A percentile compares a stretch with the other conserved stretches of the same genome.
Evolutionary conservation across 2,113 vertebrate genomes (phyloP).

Genomic region (Dicaeum eximium): DNA sequence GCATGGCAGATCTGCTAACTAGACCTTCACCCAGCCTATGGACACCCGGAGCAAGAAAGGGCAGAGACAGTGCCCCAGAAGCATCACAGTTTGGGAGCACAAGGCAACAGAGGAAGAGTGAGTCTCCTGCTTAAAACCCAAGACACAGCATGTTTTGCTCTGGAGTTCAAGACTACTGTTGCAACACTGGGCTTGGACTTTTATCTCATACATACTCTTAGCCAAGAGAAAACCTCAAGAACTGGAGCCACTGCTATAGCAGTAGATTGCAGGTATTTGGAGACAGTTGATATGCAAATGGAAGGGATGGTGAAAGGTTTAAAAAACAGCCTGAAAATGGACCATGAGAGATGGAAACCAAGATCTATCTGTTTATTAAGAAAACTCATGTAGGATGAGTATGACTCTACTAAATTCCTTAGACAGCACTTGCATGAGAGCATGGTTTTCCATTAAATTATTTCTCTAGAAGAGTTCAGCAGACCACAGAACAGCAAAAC

Average conservation of each 20-base stretch:
- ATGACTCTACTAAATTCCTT: neutral
- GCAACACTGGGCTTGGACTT: neutral
- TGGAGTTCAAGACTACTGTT: neutral
- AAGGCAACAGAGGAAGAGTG: neutral
- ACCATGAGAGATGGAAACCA: neutral
- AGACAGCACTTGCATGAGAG: neutral
- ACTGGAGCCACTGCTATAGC: neutral
- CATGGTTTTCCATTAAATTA: neutral
- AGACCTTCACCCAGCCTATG: neutral
- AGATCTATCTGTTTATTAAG: neutral
- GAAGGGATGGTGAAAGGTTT: neutral
- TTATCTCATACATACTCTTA: neutral
- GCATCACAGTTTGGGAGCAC: fast-evolving
- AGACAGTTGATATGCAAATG: neutral
- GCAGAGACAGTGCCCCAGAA: neutral
- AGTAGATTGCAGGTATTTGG: neutral
- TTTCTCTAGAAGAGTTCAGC: neutral
- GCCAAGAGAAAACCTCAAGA: neutral
- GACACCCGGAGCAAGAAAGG: neutral
- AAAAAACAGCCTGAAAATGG: neutral
- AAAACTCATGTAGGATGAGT: neutral
- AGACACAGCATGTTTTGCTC: neutral
- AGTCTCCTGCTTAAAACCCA: neutral
- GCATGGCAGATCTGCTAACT: neutral
- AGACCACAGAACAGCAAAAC: neutral